Evolutionary conservation across 37 sponge, comb jelly and placozoan genomes (phyloP), one percentile per base, ranked within the genome.

Genomic region (Dysidea cf. avara): DNA sequence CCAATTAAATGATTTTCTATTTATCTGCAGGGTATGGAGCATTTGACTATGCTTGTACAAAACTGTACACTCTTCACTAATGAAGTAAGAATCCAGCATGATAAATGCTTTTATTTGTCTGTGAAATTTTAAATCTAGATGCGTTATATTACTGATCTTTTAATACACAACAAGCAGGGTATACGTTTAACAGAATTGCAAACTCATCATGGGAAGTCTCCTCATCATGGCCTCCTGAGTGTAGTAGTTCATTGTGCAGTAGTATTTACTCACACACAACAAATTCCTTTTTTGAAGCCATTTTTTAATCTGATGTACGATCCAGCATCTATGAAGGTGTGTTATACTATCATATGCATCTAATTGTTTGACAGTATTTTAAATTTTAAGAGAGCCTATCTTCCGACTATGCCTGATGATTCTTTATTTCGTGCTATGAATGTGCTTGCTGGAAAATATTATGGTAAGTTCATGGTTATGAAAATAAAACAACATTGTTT

Each of bases 401-500:
- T 87, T 26, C 88, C 88, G 6, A 82, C 88, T 14, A 87, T 87
- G 88, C 72, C 72, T 34, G 56, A 71, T 13, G 72, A 71, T 32
- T 6, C 56, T 21, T 56, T 71, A 5, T 54, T 37, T 52, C 54
- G 52, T n/a, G 72, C 49, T 14, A 21, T 52, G 38, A 21, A 52
- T 16, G 31, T 33, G 5, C 3, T 71, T 3, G 56, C 54, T 12
- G 61, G 34, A 69, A n/a, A 34, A 32, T 83, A 76, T 52, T 83
- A 76, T 53, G 55, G 83, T 83, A n/a, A 51, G 68, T n/a, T 6
- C 24, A 28, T 64, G 22, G 24, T 40, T 7, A 18, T 24, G 2
- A 4, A 25, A 7, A 2, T 43, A 34, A 64, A 38, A 6, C 55
- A n/a, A n/a, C n/a, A n/a, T n/a, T 36, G 33, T 75, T 3, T 61